These are phyloP conservation scores for Sialia sialis DNA, from an alignment of 2,113 vertebrate genomes.

Conservation along the genomic window DNA sequence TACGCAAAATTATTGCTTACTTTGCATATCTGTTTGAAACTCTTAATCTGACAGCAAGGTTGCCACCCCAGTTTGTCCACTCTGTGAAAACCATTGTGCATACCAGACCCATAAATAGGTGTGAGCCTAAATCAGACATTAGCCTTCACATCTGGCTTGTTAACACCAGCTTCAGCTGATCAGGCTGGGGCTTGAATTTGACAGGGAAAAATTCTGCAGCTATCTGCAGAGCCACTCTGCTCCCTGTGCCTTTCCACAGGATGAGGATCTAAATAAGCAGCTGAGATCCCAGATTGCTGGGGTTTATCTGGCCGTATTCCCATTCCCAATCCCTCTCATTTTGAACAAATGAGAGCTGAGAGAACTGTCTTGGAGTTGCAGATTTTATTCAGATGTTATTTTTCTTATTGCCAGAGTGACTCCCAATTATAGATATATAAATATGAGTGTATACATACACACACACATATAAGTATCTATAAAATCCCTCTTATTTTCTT, in stretches of 20 bases:
- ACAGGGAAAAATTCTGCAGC: background rate
- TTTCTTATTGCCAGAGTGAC: background rate
- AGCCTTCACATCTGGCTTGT: background rate
- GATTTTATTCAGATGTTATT: background rate
- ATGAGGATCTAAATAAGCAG: background rate
- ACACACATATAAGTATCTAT: fast-evolving
- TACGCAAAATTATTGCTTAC: background rate
- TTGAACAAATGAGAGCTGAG: background rate
- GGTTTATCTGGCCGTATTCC: background rate
- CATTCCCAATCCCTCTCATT: background rate
- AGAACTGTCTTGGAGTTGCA: background rate
- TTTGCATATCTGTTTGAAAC: background rate
- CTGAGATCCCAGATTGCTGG: background rate
- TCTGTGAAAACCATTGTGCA: background rate
- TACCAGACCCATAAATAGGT: background rate
- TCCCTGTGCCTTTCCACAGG: too few species aligned
- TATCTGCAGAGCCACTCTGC: background rate
- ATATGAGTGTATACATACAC: too few species aligned
- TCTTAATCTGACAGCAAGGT: background rate
- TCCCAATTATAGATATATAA: background rate
- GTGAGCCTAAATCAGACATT: background rate
- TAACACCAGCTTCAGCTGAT: background rate
- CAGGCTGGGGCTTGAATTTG: background rate
- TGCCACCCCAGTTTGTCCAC: background rate
- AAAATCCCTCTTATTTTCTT: background rate